These are phyloP conservation scores for Drosophila rhopaloa DNA, from an alignment of 1,140 invertebrate genomes.

Conservation along the genomic window DNA sequence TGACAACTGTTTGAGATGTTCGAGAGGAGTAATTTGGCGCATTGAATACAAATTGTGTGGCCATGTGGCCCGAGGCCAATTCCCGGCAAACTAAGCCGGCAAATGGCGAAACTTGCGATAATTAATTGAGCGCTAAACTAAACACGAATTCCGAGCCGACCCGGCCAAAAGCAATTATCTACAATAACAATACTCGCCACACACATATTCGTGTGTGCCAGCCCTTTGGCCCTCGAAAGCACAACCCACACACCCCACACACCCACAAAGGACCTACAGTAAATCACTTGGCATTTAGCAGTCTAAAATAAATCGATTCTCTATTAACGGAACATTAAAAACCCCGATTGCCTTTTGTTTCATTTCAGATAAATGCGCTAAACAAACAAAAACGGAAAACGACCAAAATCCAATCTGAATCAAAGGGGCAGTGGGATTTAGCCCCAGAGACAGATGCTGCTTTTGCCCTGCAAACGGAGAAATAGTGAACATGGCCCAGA, in stretches of 20 bases:
- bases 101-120: conserved; percentile 78
- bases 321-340: conserved; percentile 81
- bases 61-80: conserved; percentile 36
- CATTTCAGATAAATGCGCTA: conserved; percentile 69
- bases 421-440: conserved; percentile 15
- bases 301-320: conserved; percentile 76
- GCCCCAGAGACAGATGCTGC: conserved; percentile 60
- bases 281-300: conserved; percentile 78
- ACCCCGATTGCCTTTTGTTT: conserved; percentile 74
- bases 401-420: conserved; percentile 35
- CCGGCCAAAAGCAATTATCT: conserved; percentile 74
- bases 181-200: conserved; percentile 57
- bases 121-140: conserved; percentile 80
- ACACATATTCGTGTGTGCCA: conserved; percentile 8
- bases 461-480: conserved; percentile 1
- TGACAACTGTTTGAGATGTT: conserved; percentile 48
- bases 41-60: conserved; percentile 73
- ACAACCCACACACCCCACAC: conserved; percentile 11
- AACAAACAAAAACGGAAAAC: conserved; percentile 31
- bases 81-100: conserved; percentile 51
- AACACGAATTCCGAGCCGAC: conserved; percentile 60
- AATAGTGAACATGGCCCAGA: conserved; percentile 47
- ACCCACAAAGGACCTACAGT: conserved; percentile 33
- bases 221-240: conserved; percentile 6
- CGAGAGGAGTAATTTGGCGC: conserved; percentile 38